Conservation (phyloP, 2,888 invertebrate genomes). For the Blera fallax region DNA sequence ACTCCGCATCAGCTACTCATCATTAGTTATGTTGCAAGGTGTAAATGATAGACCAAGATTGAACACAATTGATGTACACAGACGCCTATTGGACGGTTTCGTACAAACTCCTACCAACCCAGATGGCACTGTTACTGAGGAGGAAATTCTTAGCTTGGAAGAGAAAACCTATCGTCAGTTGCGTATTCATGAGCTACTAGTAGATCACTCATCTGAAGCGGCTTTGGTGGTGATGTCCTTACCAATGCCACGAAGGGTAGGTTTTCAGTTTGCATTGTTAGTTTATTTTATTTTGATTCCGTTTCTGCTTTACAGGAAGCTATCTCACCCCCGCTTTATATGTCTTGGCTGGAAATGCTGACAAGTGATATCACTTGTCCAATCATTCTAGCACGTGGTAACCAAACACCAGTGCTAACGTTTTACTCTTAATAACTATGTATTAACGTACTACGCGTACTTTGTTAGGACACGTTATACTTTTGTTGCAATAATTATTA, state of each 20-base stretch:
- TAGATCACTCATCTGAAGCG: conserved; percentile 93
- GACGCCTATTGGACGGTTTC: conserved; percentile 87
- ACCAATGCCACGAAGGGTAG: conserved; percentile 94
- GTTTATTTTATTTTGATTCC: not conserved
- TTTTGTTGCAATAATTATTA: conserved; percentile 39
- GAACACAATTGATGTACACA: conserved; percentile 88
- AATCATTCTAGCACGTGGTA: conserved; percentile 91
- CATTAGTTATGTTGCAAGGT: conserved; percentile 95
- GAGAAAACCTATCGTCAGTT: conserved; percentile 96
- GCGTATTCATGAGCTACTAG: conserved; percentile 92
- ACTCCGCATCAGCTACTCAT: conserved; percentile 96
- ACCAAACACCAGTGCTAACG: conserved; percentile 93
- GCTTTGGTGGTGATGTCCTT: conserved; percentile 97
- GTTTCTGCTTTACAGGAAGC: conserved; percentile 84
- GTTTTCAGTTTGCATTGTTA: not conserved
- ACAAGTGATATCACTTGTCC: conserved; percentile 93
- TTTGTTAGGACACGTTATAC: conserved; percentile 1
- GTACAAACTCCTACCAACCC: conserved; percentile 79
- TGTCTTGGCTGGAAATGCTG: conserved; percentile 97
- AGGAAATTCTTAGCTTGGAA: conserved; percentile 82
- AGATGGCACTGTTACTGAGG: conserved; percentile 84
- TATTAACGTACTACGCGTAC: not conserved
- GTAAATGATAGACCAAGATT: conserved; percentile 91
- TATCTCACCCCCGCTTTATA: conserved; percentile 94
- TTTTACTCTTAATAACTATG: conserved; percentile 88